Conservation (phyloP, 2,797 vertebrate species). For the Lagocephalus sceleratus region DNA sequence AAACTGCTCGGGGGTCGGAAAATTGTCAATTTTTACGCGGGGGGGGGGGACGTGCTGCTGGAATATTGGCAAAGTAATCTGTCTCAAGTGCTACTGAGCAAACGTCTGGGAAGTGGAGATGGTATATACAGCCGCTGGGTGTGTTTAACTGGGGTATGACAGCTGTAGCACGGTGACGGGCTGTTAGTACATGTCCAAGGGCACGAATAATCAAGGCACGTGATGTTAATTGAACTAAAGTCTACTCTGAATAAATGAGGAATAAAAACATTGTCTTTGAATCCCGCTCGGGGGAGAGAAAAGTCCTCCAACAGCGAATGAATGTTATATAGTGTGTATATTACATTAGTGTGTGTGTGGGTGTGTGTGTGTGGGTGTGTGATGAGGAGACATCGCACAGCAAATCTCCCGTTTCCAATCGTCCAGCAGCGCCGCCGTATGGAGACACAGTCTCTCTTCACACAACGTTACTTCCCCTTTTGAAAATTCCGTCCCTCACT, state of each 20-base stretch:
- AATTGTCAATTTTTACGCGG: constrained; percentile 15
- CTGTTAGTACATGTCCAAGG: constrained; percentile 14
- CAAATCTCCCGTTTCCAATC: constrained; percentile 53
- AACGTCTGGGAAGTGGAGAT: constrained; percentile 10
- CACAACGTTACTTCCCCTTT: constrained; percentile 2
- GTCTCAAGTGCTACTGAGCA: constrained; percentile 60
- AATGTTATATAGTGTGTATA: constrained; percentile 54
- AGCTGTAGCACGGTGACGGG: background rate
- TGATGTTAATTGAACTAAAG: constrained; percentile 13
- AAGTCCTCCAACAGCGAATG: constrained; percentile 39
- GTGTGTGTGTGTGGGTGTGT: constrained; percentile 38
- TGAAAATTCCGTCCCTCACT: constrained; percentile 27
- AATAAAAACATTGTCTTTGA: background rate
- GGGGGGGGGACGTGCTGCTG: constrained; percentile 18
- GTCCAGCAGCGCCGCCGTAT: constrained; percentile 38
- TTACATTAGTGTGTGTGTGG: constrained; percentile 47
- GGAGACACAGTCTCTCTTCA: constrained; percentile 52
- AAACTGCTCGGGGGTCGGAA: no score
- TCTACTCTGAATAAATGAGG: background rate
- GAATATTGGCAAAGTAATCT: constrained; percentile 55
- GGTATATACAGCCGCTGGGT: no score
- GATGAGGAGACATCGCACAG: constrained; percentile 65
- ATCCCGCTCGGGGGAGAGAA: background rate
- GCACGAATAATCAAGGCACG: constrained; percentile 47
- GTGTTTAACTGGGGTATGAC: background rate